These are phyloP conservation scores for Aphidius colemani DNA, from an alignment of 2,888 invertebrate species.

Conservation along the genomic window DNA sequence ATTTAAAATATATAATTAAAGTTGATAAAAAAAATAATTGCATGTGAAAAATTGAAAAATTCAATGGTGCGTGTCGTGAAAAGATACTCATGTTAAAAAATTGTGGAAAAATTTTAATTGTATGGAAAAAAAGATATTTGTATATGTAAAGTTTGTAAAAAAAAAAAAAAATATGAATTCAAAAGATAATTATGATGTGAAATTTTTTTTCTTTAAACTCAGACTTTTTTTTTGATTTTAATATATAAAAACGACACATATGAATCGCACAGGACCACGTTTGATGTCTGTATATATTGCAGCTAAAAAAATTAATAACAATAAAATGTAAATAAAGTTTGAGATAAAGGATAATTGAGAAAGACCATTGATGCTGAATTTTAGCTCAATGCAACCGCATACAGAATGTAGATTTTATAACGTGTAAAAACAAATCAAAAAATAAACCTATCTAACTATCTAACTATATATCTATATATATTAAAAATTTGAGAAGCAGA, in stretches of 20 bases:
- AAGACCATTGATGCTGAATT: conserved; percentile 13
- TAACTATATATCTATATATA: too few relatives aligned
- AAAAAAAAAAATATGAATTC: background rate
- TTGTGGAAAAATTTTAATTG: background rate
- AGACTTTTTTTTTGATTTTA: conserved; percentile 27
- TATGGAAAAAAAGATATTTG: background rate
- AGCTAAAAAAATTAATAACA: conserved; percentile 12
- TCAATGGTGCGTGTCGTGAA: too few relatives aligned
- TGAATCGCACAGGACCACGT: conserved; percentile 55
- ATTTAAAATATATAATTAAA: too few relatives aligned
- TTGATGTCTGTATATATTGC: conserved; percentile 49
- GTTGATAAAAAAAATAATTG: background rate
- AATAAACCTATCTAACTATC: too few relatives aligned
- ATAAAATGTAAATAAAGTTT: conserved; percentile 7
- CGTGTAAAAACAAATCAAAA: too few relatives aligned
- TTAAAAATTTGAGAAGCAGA: too few relatives aligned
- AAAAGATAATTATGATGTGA: conserved; percentile 12
- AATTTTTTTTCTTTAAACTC: conserved; percentile 13
- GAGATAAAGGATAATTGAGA: conserved; percentile 25
- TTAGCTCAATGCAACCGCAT: too few relatives aligned
- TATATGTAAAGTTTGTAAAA: background rate
- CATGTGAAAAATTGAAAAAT: background rate
- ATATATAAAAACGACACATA: conserved; percentile 53
- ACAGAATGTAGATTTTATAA: too few relatives aligned
- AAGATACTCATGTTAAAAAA: too few relatives aligned